Base-by-base conservation (phyloP, 2,797 vertebrate genomes). In the Phyllotis vaccarum region DNA sequence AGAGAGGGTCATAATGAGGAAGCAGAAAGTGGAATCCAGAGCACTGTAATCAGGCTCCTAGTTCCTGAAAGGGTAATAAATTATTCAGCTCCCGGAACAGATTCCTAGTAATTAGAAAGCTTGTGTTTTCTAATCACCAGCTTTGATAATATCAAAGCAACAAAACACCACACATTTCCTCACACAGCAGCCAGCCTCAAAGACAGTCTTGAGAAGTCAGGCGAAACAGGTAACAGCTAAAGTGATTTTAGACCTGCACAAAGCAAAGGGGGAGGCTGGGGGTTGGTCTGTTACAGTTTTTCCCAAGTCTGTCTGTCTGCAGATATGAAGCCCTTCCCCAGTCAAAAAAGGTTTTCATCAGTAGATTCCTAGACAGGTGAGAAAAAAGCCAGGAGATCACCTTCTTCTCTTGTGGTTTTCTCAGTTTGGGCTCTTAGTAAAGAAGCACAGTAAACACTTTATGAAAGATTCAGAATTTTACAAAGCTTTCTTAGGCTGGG, bases 1-100 rank as follows among this genome's bases (percentile, higher is more conserved):
- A 80, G 37, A 88, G 56, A 87, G 52, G 64, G 1, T 75, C 76
- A 83, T 80, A 91, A 92, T 62, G 93, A 90, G 24, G 19, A 87
- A 89, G 68, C 78, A 80, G 79, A 90, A 90, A 92, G 85, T 49
- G 54, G 56, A 95, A 90, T 54, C 70, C 80, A 5, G 2, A 94
- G 14, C 52, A 56, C 0, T 58, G 52, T 92, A 89, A 89, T 40
- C 52, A 78, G 17, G n/a, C 40, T 22, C 34, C 58, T 75, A 58
- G 40, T 87, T 96, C 96, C 95, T 86, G 27, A 85, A 91, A 96
- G 52, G 34, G 64, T 68, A 76, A 95, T 83, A 92, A 96, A 91
- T 93, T 89, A 91, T 89, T 90, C 74, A 93, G 43, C 21, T 91
- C 37, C 90, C 27, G 92, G 54, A 94, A 74, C 40, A 27, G 56